These are phyloP conservation scores for Strigops habroptila DNA, from an alignment of 2,113 vertebrate genomes.

Conservation along the genomic window DNA sequence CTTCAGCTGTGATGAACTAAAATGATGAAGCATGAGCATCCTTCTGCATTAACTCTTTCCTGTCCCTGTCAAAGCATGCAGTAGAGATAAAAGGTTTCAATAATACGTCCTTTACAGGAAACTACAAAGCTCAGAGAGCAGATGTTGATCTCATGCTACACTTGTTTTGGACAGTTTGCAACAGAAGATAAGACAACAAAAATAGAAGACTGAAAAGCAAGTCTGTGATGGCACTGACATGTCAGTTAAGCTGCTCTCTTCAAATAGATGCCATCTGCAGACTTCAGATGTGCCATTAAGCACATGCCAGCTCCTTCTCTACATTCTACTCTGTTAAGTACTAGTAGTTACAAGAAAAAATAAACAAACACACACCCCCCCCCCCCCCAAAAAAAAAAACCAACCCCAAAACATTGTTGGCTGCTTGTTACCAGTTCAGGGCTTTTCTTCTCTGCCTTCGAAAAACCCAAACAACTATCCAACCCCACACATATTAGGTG, in stretches of 20 bases:
- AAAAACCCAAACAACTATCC: neutral
- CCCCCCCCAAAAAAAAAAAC: neutral
- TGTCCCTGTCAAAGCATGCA: neutral
- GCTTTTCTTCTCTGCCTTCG: neutral
- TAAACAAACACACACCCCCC: no score
- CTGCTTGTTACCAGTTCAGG: neutral
- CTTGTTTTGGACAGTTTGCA: neutral
- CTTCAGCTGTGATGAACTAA: neutral
- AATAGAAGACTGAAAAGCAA: conserved; percentile 5
- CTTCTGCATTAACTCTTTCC: neutral
- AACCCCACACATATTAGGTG: neutral
- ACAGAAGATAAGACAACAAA: neutral
- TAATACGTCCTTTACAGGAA: neutral
- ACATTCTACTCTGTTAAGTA: neutral
- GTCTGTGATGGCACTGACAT: neutral
- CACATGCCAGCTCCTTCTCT: neutral
- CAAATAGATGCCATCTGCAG: conserved; percentile 43
- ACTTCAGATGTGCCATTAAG: neutral
- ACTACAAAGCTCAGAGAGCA: neutral
- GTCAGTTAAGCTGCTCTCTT: conserved; percentile 5
- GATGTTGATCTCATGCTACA: neutral
- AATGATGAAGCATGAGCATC: neutral
- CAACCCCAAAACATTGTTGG: neutral
- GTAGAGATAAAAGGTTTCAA: neutral
- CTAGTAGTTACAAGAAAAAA: neutral